Base-by-base conservation (phyloP, 2,113 vertebrate genomes). In the Hiodon alosoides region DNA sequence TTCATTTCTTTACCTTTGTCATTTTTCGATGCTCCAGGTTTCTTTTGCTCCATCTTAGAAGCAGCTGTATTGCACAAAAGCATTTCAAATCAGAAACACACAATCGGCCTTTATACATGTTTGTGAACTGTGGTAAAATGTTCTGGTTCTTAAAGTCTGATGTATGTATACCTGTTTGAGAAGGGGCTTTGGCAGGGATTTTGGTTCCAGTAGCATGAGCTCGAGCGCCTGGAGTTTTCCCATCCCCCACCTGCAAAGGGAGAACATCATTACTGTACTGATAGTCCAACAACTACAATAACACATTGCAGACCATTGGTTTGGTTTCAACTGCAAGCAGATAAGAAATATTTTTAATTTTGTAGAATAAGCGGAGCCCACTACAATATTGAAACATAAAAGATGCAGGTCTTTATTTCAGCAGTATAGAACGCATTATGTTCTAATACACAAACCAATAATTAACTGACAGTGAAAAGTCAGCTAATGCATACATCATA, bases 171-270 rank as follows among this genome's bases (percentile, higher is more conserved):
- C 90, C 90, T 85, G 88, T 77, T 6, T 85, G 87, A 83, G 80
- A 52, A 52, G 93, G 89, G 3, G 93, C 89, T 91, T 93, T 95
- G 14, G 91, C 90, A 2, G 94, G 90, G 66, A 94, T 91, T 85
- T 94, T 95, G 17, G 91, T 90, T 79, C 90, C 92, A 0, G 90
- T 92, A 74, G 79, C 84, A 0, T 93, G 86, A 83, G 92, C 89
- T 79, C 93, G 95, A 16, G 87, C 85, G 50, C 72, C 86, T 31
- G 31, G 31, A 31, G 31, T 31, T 31, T 31, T 80, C 53, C 77
- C 80, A 65, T 55, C 5, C n/a, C 75, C 52, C 78, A 53, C 62
- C 73, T 75, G 66, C 70, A 60, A 55, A 57, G 50, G 16, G 51
- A 61, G 31, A 31, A 31, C 31, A 17, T 76, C 31, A 31, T 31